Percentiles rank a stretch among this genome's conserved stretches.
These are phyloP conservation scores for Heptranchias perlo DNA, from an alignment of 2,113 vertebrate species.

Conservation along the genomic window DNA sequence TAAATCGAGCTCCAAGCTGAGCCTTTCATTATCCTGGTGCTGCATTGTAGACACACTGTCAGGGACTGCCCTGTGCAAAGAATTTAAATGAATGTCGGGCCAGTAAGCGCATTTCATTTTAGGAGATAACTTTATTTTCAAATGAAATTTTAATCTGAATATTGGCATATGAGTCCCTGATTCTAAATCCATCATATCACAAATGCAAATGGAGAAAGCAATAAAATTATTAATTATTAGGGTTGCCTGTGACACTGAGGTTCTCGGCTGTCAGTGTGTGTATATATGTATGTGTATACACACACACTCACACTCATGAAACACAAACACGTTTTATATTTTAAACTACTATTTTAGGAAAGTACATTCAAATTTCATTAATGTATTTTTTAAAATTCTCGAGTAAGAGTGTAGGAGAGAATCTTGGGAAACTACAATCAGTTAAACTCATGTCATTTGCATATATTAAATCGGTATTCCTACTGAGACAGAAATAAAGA, in stretches of 20 bases:
- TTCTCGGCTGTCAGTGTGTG: neutral
- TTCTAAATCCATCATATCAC: constrained; percentile 35
- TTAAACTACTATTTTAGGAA: too few species aligned
- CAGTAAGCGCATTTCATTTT: neutral
- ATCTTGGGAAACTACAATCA: neutral
- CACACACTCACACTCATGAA: neutral
- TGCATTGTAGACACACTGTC: neutral
- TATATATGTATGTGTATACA: too few species aligned
- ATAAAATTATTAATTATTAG: constrained; percentile 36
- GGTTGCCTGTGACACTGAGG: accelerated
- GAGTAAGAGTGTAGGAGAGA: neutral
- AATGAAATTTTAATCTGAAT: constrained; percentile 39
- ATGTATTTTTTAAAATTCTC: neutral
- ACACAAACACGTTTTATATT: neutral
- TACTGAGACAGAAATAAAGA: neutral
- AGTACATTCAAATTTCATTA: neutral
- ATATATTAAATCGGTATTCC: neutral
- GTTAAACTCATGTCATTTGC: neutral
- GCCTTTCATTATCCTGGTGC: neutral
- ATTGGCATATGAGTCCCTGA: neutral
- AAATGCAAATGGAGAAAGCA: constrained; percentile 39
- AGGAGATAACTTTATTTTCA: constrained; percentile 37
- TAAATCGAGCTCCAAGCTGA: constrained; percentile 27
- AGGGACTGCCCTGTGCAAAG: constrained; percentile 43
- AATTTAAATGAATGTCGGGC: constrained; percentile 48